phyloP scores from a whole-genome alignment of 2,888 invertebrate genomes.

The Xanthia icteritia region DNA sequence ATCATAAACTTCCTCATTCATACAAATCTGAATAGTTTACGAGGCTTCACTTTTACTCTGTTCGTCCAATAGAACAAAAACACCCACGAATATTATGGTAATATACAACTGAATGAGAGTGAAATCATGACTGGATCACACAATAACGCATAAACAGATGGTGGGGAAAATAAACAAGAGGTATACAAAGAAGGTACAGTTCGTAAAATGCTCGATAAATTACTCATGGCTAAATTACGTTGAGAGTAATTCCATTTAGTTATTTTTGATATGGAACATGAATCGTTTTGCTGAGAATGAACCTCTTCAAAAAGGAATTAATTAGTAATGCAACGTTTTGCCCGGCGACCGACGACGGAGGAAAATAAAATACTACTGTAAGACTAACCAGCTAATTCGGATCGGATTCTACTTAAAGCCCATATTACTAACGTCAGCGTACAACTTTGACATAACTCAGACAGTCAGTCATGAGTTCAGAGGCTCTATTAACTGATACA shows the following conservation, averaged over 20 bases:
- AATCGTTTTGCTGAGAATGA: background rate
- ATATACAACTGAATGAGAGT: constrained; percentile 63
- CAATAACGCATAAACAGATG: constrained; percentile 58
- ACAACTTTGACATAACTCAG: no score
- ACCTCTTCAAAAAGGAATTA: background rate
- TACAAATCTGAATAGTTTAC: constrained; percentile 45
- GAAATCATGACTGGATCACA: constrained; percentile 64
- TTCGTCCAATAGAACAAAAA: constrained; percentile 48
- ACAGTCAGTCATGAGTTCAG: no score
- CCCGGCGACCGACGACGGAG: no score
- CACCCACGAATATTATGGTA: constrained; percentile 63
- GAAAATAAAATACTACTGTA: background rate
- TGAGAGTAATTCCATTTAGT: background rate
- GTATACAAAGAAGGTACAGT: constrained; percentile 30
- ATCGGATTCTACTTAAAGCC: no score
- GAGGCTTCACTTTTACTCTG: constrained; percentile 58
- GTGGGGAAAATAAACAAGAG: constrained; percentile 19
- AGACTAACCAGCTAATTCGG: background rate
- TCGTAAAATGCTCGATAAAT: background rate
- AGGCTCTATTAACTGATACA: no score
- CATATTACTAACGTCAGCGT: no score
- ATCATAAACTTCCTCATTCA: constrained; percentile 43
- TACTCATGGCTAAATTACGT: background rate
- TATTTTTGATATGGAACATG: background rate
- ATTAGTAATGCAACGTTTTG: background rate